Percentiles rank a stretch among this genome's conserved stretches.
These are phyloP conservation scores for Anadara kagoshimensis DNA, from an alignment of 1,140 invertebrate genomes.

Conservation along the genomic window DNA sequence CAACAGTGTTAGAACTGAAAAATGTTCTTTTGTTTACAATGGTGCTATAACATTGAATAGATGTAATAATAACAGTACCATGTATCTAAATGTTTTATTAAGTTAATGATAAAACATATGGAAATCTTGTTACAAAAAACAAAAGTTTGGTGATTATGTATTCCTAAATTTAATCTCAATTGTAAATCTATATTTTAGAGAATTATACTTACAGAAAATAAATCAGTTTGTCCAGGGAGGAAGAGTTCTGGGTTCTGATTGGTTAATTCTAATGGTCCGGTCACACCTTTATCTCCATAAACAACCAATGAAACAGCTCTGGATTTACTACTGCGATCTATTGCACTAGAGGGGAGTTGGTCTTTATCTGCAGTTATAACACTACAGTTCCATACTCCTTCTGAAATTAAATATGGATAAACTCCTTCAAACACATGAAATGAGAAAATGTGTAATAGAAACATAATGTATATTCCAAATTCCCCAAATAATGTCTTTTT, in stretches of 20 bases:
- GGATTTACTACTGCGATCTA: slow-evolving; percentile 30
- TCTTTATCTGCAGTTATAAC: slow-evolving; percentile 51
- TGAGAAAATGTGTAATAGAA: no score
- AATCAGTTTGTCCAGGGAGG: slow-evolving; percentile 47
- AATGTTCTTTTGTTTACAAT: no score
- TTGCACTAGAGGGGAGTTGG: slow-evolving; percentile 33
- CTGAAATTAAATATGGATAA: slow-evolving; percentile 29
- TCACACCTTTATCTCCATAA: slow-evolving; percentile 45
- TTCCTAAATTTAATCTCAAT: background rate
- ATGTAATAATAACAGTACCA: no score
- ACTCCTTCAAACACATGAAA: background rate
- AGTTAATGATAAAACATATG: background rate
- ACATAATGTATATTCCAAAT: no score
- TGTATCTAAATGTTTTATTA: no score
- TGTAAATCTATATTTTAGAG: background rate
- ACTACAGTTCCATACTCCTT: slow-evolving; percentile 47
- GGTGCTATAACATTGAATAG: no score
- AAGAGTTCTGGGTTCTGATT: slow-evolving; percentile 35
- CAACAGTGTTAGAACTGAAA: no score
- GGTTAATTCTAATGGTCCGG: slow-evolving; percentile 46
- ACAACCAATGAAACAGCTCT: slow-evolving; percentile 47
- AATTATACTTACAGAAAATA: slow-evolving; percentile 37
- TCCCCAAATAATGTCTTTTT: no score
- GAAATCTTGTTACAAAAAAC: background rate
- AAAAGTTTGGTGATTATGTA: background rate